These are phyloP conservation scores for Rhombomys opimus DNA, from an alignment of 2,113 vertebrate species.

Conservation along the genomic window DNA sequence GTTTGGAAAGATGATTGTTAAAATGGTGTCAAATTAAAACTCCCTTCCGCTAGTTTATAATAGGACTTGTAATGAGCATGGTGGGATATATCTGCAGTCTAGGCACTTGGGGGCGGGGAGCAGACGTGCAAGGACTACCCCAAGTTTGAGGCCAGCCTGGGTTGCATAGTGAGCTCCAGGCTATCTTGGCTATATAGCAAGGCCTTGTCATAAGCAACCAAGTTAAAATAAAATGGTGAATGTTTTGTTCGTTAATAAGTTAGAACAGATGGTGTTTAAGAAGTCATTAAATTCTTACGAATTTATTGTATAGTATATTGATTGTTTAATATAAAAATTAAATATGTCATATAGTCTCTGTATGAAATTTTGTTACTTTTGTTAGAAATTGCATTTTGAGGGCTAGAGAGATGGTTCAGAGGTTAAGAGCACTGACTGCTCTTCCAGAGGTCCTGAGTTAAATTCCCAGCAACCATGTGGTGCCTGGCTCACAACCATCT, in stretches of 20 bases:
- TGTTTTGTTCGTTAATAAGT: constrained; percentile 30
- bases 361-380: background rate
- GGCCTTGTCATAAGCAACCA: background rate
- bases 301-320: constrained; percentile 4
- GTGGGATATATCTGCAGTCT: background rate
- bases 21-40: constrained; percentile 35
- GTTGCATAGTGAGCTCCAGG: background rate
- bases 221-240: background rate
- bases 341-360: background rate
- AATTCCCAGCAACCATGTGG: no score
- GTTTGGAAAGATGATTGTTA: constrained; percentile 17
- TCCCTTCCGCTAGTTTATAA: constrained; percentile 21
- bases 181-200: background rate
- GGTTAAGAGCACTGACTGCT: no score
- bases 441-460: no score
- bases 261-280: background rate
- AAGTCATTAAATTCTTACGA: background rate
- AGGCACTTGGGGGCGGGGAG: background rate
- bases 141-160: background rate
- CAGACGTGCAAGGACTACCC: background rate
- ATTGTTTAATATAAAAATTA: background rate
- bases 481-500: no score
- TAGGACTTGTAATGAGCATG: background rate
- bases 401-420: no score
- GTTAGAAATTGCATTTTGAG: background rate